A percentile compares a stretch with the other conserved stretches of the same genome.
These are phyloP conservation scores for Xiphias gladius DNA, from an alignment of 2,113 vertebrate genomes.

Conservation along the genomic window DNA sequence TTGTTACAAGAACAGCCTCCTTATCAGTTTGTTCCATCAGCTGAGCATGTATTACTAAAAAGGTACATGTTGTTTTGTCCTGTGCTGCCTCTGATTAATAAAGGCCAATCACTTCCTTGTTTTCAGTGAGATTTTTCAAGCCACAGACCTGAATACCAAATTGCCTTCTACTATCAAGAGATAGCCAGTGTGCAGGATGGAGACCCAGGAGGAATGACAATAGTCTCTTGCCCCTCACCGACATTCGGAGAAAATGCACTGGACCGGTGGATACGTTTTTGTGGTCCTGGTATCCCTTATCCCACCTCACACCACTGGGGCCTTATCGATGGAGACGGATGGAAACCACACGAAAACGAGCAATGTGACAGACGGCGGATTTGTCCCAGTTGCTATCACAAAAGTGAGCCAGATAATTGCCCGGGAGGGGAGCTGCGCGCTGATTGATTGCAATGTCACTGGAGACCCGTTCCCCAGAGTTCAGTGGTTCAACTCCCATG, in stretches of 20 bases:
- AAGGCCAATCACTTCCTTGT: slow-evolving; percentile 9
- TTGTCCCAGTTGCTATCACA: slow-evolving; percentile 84
- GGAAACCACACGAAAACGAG: slow-evolving; percentile 82
- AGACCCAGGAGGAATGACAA: slow-evolving; percentile 71
- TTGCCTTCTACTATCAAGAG: slow-evolving; percentile 60
- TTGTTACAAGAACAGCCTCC: not conserved
- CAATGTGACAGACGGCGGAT: slow-evolving; percentile 77
- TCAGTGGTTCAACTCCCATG: slow-evolving; percentile 95
- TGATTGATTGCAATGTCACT: slow-evolving; percentile 94
- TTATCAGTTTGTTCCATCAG: slow-evolving; percentile 24
- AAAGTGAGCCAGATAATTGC: slow-evolving; percentile 91
- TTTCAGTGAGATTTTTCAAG: slow-evolving; percentile 69
- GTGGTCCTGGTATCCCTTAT: slow-evolving; percentile 63
- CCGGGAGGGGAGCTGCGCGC: slow-evolving; percentile 92
- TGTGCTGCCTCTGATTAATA: slow-evolving; percentile 3
- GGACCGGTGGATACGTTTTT: slow-evolving; percentile 40
- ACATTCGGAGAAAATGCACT: slow-evolving; percentile 78
- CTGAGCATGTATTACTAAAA: not conserved
- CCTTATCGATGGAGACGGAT: slow-evolving; percentile 73
- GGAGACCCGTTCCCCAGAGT: slow-evolving; percentile 90
- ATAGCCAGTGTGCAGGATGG: slow-evolving; percentile 74
- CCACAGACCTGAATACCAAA: slow-evolving; percentile 40
- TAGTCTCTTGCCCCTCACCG: slow-evolving; percentile 30
- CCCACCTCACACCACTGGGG: slow-evolving; percentile 66
- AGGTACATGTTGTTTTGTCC: not conserved